These are phyloP conservation scores for Orius insidiosus DNA, from an alignment of 1,140 invertebrate genomes.

Conservation along the genomic window DNA sequence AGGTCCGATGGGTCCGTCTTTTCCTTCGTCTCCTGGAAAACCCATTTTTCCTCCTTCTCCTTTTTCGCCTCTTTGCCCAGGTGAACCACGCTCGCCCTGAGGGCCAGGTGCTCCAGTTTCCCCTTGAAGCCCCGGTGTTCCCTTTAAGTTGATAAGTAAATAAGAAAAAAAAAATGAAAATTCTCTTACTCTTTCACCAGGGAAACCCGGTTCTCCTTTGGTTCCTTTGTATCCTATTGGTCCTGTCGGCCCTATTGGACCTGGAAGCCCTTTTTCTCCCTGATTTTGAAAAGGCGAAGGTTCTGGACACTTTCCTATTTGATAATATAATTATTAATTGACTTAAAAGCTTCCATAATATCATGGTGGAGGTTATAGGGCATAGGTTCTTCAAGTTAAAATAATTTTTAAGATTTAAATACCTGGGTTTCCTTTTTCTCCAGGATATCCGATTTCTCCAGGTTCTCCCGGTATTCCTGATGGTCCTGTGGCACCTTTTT, in stretches of 20 bases:
- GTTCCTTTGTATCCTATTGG: conserved; percentile 28
- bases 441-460: conserved; percentile 41
- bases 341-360: no score
- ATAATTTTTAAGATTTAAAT: no score
- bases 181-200: conserved; percentile 12
- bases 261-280: conserved; percentile 16
- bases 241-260: no score
- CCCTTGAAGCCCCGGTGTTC: conserved; percentile 35
- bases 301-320: conserved; percentile 15
- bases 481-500: conserved; percentile 34
- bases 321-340: no score
- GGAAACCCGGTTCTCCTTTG: conserved; percentile 42
- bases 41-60: conserved; percentile 58
- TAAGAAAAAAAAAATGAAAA: background rate
- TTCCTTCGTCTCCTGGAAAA: conserved; percentile 52
- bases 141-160: conserved; percentile 25
- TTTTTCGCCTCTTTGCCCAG: conserved; percentile 61
- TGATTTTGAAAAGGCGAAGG: conserved; percentile 4
- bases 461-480: conserved; percentile 33
- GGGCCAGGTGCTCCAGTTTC: conserved; percentile 43
- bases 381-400: no score
- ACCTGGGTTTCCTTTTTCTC: conserved; percentile 33
- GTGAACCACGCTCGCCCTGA: conserved; percentile 54
- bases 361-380: no score
- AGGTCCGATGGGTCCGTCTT: conserved; percentile 33